Base-by-base conservation (phyloP, 2,797 vertebrate genomes). In the Borostomias antarcticus region DNA sequence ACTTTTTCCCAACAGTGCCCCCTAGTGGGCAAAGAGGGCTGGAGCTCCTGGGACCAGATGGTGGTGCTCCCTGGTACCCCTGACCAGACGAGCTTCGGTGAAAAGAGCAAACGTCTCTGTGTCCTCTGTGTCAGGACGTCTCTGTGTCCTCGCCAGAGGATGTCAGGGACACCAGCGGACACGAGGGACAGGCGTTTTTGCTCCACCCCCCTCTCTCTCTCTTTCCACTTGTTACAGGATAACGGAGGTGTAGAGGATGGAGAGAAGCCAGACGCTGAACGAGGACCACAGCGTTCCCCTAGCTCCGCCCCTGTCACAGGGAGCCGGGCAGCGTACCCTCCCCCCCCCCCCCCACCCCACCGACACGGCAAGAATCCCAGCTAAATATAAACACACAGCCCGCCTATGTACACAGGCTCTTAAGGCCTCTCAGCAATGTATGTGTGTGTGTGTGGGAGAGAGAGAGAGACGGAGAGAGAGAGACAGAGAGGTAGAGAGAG, bases 361-460 rank as follows among this genome's bases (percentile, higher is more conserved):
- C 56, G 64, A 73, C 70, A 68, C 23, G 15, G 57, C 50, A 72
- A 57, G 28, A 70, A 53, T 56, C 30, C 51, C 32, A 5, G 65
- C 74, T 83, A 81, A 80, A 86, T 81, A 80, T 81, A 88, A 45
- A 64, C 75, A 48, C 62, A 80, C 53, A 75, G 59, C 37, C 40
- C 58, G 61, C 29, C 40, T 56, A 8, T 51, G 58, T 62, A 53
- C 56, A 51, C 58, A 69, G 69, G 60, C 60, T 74, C 77, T 69
- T 65, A 17, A 26, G 65, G 53, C 57, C 72, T 82, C 66, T 77
- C 64, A 78, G 58, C 74, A 72, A 79, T 79, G 66, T 68, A 59
- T 40, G 50, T n/a, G 19, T 29, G 56, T 73, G 67, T 72, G 62
- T 67, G 75, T 82, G 81, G 69, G 68, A 79, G 75, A 63, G 72